Base-by-base conservation (phyloP, 2,113 vertebrate species). In the Aramus guarauna region DNA sequence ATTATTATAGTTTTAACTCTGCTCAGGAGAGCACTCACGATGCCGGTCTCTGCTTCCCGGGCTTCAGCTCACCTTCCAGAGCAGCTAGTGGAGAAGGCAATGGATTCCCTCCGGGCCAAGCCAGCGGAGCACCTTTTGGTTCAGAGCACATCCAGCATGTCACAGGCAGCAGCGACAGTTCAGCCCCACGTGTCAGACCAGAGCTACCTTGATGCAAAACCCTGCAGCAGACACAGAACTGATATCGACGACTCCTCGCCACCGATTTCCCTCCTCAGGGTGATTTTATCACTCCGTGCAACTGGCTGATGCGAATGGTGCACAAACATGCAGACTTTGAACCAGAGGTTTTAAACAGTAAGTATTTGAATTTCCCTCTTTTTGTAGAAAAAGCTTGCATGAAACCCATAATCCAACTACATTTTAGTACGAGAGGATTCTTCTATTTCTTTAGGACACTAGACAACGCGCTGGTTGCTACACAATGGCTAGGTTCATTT, bases 101-200 rank as follows among this genome's bases (percentile, higher is more conserved):
- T 0, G 1, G 47, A 11, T 7, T n/a, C 47, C 26, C 36, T 19
- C 6, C 1, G 9, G 47, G 21, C 4, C 30, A 50, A n/a, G 20
- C 6, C 56, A 36, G 62, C 14, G 55, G 16, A 50, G 48, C 37
- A 53, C 21, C 27, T 16, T 12, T 5, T 6, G 6, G n/a, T 9
- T 10, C 18, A 6, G 17, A 66, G 53, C 19, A 21, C 45, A 23
- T 1, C 27, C n/a, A 22, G 45, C 1, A 9, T 1, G 1, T 0
- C 0, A 29, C 16, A 29, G 59, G 32, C 47, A 30, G 14, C 1
- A n/a, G 27, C 18, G 5, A 5, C 10, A 58, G 36, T 16, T 29
- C 29, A 66, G 45, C 37, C 37, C 64, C 6, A 9, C 0, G 14
- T 34, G 17, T 50, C 73, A 84, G 27, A 26, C 29, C 47, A 14